Evolutionary conservation across 1,140 invertebrate species (phyloP), one percentile per base, ranked within the genome.

Genomic region (Pseudomyrmex pallidus): DNA sequence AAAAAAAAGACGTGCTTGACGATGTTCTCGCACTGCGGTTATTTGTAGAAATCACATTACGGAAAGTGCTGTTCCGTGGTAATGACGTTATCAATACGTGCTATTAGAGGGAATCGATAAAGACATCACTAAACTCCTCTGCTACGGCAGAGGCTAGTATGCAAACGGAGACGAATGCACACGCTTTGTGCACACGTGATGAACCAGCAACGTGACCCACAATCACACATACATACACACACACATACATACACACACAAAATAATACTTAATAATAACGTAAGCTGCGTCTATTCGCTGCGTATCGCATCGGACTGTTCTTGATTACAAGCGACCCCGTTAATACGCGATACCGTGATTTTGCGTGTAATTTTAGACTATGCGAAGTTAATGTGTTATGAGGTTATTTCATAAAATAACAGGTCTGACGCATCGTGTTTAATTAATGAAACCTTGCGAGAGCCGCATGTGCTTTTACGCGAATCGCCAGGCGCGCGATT

Each of bases 291-390:
- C 54, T 15, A 8, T 7, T 12, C 50, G 12, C 13, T 48, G 20
- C 44, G 59, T 59, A 15, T 76, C 12, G 7, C 22, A 48, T 59
- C 50, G 10, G 52, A n/a, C 35, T n/a, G 76, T 22, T 25, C 5
- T 17, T 59, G 56, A 80, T 80, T 61, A 48, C 44, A 48, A 52
- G 12, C 9, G 20, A 8, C 44, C 15, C 15, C 12, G 67, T 46
- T 70, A 72, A 72, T n/a, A n/a, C n/a, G n/a, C 22, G 67, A 54
- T 54, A 70, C 22, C 50, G 10, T n/a, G 76, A 70, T 80, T 80
- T 50, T 17, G 12, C 56, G 12, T 9, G 22, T 72, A 80, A 80
- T 72, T 80, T 70, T 80, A 80, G 44, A 68, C 63, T 44, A n/a
- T 20, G 22, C 44, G 15, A 80, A 66, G 50, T 50, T 22, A 20